phyloP scores from a whole-genome alignment of 2,888 invertebrate species.

The Exocentrus adspersus region DNA sequence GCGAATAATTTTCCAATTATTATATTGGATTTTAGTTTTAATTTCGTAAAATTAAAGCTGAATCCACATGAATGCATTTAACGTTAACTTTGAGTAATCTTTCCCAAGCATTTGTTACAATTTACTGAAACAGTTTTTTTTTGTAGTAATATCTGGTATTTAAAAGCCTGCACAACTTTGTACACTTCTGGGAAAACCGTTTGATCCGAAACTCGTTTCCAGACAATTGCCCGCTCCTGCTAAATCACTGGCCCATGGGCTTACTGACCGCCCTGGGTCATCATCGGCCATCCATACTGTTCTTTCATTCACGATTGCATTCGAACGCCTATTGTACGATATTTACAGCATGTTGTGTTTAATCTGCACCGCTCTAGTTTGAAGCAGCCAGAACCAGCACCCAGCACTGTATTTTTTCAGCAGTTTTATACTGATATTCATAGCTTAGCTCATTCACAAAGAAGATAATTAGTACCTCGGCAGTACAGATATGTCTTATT shows the following conservation, averaged over 20 bases:
- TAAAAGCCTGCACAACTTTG: too few species aligned
- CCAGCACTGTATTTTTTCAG: constrained; percentile 25
- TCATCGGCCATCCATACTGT: constrained; percentile 34
- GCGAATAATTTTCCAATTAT: too few species aligned
- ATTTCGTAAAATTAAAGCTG: too few species aligned
- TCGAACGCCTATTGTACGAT: constrained; percentile 29
- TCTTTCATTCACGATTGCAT: constrained; percentile 34
- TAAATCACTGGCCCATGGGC: constrained; percentile 26
- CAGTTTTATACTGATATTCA: constrained; percentile 18
- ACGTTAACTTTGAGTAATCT: too few species aligned
- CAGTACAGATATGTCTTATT: background rate
- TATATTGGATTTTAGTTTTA: too few species aligned
- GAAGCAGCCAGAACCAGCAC: constrained; percentile 36
- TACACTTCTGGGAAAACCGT: too few species aligned
- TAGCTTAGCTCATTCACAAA: constrained; percentile 26
- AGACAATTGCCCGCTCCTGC: background rate
- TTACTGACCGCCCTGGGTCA: constrained; percentile 39
- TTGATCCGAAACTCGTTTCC: background rate
- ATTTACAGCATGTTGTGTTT: constrained; percentile 36
- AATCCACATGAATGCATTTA: too few species aligned
- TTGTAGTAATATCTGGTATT: too few species aligned
- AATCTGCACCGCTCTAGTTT: constrained; percentile 43
- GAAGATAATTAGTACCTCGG: constrained; percentile 12
- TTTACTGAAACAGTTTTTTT: too few species aligned
- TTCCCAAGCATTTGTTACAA: too few species aligned